A percentile compares a stretch with the other conserved stretches of the same genome.
Evolutionary conservation across 1,140 invertebrate genomes (phyloP).

Genomic region (Conus ventricosus): DNA sequence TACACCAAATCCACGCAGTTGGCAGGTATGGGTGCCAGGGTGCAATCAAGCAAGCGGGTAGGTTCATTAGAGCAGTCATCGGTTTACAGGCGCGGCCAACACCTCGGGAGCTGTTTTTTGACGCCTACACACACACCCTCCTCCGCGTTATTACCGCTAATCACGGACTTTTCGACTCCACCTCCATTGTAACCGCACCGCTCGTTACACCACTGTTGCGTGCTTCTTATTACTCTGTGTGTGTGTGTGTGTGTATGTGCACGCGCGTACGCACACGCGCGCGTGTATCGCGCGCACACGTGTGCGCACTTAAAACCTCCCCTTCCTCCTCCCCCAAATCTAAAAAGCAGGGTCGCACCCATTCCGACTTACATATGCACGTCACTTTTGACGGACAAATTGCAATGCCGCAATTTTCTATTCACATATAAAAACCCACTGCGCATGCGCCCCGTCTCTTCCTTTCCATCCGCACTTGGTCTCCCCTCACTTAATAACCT

Average conservation of each 20-base stretch:
- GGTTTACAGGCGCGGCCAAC: background rate
- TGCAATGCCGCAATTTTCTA: too few species aligned
- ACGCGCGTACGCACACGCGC: background rate
- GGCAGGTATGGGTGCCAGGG: background rate
- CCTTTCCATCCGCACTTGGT: too few species aligned
- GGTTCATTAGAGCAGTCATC: background rate
- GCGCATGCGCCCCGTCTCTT: too few species aligned
- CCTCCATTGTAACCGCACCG: background rate
- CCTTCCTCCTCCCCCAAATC: too few species aligned
- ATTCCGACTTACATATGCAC: too few species aligned
- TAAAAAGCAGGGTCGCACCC: too few species aligned
- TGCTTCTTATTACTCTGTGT: background rate
- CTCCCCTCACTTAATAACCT: too few species aligned
- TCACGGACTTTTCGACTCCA: constrained; percentile 1
- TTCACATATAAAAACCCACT: too few species aligned
- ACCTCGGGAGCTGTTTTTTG: background rate
- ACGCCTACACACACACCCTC: background rate
- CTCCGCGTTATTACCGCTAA: background rate
- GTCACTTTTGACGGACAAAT: too few species aligned
- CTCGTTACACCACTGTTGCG: background rate
- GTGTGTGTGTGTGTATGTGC: background rate
- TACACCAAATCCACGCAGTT: too few species aligned
- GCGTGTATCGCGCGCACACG: too few species aligned
- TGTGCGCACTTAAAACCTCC: too few species aligned
- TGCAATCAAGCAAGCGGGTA: background rate